Base-by-base conservation (phyloP, 2,888 invertebrate species). In the Chloroclystis v-ata region DNA sequence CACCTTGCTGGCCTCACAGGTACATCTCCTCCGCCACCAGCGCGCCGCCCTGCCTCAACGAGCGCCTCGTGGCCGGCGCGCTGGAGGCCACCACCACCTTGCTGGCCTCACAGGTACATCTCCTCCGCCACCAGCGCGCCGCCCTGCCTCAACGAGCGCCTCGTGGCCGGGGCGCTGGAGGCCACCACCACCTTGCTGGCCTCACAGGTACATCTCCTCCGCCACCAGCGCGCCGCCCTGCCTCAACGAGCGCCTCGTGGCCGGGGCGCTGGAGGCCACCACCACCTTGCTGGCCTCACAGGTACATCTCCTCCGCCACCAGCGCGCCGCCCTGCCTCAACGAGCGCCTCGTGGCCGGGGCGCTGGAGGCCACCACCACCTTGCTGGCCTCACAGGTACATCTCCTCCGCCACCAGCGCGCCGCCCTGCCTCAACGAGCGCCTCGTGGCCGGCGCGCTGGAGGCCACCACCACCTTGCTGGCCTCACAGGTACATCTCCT, bases 1-100 rank as follows among this genome's bases (percentile, higher is more conserved):
- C 13, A 89, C 90, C 35, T 69, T 91, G 41, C 80, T 90, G 1
- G 91, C 91, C 6, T 89, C 89, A 4, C 91, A 91, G 79, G 90
- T 90, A 40, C 9, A 26, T n/a, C n/a, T n/a, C n/a, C n/a, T n/a
- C n/a, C n/a, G n/a, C n/a, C n/a, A n/a, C n/a, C n/a, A n/a, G n/a
- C n/a, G n/a, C n/a, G n/a, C 75, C 89, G 49, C 80, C 86, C 24
- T 82, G 82, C 59, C 77, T 90, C 35, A 89, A 90, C 68, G 83
- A 89, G 35, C 73, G 90, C 2, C 78, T 90, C 1, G 89, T 90
- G 4, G 79, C 90, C 38, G 80, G 85, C 52, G 89, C 91, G 0
- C 66, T 91, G 12, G 90, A 91, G 54, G 89, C 90, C 41, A 69
- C 89, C 45, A 73, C 89, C 13, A 89, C 90, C 35, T 69, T 91